Base-by-base conservation (phyloP, 2,113 vertebrate species). In the Neogobius melanostomus region DNA sequence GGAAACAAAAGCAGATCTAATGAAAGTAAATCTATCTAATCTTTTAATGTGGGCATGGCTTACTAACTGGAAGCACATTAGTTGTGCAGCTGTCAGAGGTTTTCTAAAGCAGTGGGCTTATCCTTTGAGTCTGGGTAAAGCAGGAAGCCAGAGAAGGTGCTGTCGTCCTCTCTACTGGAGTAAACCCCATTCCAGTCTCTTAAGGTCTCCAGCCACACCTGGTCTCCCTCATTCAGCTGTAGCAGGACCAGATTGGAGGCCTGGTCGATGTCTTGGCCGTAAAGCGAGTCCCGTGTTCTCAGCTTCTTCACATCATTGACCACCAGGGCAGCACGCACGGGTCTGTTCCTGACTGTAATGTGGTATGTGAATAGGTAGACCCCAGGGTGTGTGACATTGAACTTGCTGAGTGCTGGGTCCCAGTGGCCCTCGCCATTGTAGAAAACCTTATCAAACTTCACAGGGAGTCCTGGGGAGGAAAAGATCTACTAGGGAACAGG, bases 161-260 rank as follows among this genome's bases (percentile, higher is more conserved):
- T 98, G 81, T 98, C 95, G 0, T 99, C 97, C 79, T 99, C 97
- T 0, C 92, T 89, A 7, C 96, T 94, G 46, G 91, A 95, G 2
- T 97, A 97, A 61, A 98, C 74, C 0, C 97, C 96, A 5, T 98
- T 98, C 96, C 96, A 97, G 74, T 98, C 96, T 74, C 94, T 91
- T 0, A 94, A 90, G 0, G 95, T 95, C 84, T 98, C 96, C 79
- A 99, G 84, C 97, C 97, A 99, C 68, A 99, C 96, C 70, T 96
- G 95, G 81, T 99, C 97, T 0, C 96, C 96, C 0, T 59, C 83
- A 0, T 61, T 86, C 61, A 99, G 87, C 77, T 91, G 95, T 71
- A 98, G 83, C 79, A 99, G 76, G 0, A 92, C 89, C 1, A 98
- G 91, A 80, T 96, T 95, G 70, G 96, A 98, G 0, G 95, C 95